Conservation (phyloP, 1,140 invertebrate species). For the Aphis gossypii region DNA sequence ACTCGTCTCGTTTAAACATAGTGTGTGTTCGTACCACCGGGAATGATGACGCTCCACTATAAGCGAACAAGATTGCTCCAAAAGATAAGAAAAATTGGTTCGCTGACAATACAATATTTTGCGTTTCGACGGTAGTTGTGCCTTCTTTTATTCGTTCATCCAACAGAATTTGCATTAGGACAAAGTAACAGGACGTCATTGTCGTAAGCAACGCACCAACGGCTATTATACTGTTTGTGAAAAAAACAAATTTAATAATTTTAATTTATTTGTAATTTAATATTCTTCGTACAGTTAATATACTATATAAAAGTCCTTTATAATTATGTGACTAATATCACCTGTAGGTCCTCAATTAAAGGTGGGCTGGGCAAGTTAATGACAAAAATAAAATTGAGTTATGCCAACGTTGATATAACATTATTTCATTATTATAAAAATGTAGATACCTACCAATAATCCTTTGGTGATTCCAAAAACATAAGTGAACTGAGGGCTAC, state of each 20-base stretch:
- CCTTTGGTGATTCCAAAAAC: constrained; percentile 76
- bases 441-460: constrained; percentile 70
- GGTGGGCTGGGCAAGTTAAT: too few relatives aligned
- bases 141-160: constrained; percentile 64
- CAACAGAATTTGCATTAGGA: constrained; percentile 69
- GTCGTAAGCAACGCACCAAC: constrained; percentile 70
- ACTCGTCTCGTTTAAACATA: constrained; percentile 70
- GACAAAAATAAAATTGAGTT: too few relatives aligned
- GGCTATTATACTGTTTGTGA: constrained; percentile 65
- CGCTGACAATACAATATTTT: neutral
- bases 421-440: neutral
- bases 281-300: neutral
- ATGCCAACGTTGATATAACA: too few relatives aligned
- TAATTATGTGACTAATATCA: neutral
- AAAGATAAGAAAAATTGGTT: constrained; percentile 71
- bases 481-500: constrained; percentile 70
- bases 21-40: constrained; percentile 75
- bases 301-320: neutral
- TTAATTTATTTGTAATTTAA: neutral
- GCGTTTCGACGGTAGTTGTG: too few relatives aligned
- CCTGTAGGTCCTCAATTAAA: neutral
- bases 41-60: constrained; percentile 74
- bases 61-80: constrained; percentile 73
- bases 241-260: constrained; percentile 22
- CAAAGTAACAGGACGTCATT: constrained; percentile 68